Conservation (phyloP, 1,140 invertebrate species). For the Drosophila ambigua region DNA sequence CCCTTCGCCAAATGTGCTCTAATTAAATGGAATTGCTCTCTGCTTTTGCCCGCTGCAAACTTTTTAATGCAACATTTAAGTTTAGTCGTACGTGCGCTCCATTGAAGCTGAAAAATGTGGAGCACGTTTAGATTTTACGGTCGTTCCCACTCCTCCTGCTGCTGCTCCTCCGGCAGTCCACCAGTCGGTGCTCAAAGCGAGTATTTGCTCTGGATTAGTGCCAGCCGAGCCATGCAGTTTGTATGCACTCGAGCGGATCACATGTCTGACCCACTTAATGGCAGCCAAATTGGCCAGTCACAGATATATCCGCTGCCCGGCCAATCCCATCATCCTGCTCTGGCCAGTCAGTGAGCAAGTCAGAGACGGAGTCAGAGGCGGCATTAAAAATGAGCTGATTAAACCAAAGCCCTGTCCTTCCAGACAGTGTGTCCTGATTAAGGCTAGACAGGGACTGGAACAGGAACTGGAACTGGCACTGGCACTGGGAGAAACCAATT, state of each 20-base stretch:
- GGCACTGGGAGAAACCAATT: constrained; percentile 7
- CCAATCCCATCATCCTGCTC: no score
- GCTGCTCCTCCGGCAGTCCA: no score
- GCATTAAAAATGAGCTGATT: constrained; percentile 48
- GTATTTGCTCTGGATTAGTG: constrained; percentile 27
- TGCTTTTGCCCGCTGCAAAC: constrained; percentile 49
- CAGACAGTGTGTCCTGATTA: constrained; percentile 46
- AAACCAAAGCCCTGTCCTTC: constrained; percentile 11
- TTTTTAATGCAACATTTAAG: constrained; percentile 78
- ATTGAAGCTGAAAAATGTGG: constrained; percentile 68
- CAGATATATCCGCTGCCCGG: constrained; percentile 2
- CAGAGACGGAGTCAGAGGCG: constrained; percentile 10
- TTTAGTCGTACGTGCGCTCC: constrained; percentile 70
- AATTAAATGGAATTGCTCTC: constrained; percentile 76
- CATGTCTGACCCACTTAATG: constrained; percentile 68
- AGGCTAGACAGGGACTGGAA: background rate
- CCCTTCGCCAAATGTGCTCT: constrained; percentile 63
- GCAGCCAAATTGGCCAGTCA: constrained; percentile 46
- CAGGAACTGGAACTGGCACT: background rate
- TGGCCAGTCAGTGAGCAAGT: background rate
- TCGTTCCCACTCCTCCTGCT: constrained; percentile 15
- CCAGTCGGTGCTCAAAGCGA: background rate
- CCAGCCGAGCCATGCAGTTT: constrained; percentile 37
- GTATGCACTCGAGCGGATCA: constrained; percentile 47
- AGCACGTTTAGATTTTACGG: constrained; percentile 70